A percentile compares a stretch with the other conserved stretches of the same genome.
Conservation (phyloP, 2,888 invertebrate genomes). For the Hedya salicella region DNA sequence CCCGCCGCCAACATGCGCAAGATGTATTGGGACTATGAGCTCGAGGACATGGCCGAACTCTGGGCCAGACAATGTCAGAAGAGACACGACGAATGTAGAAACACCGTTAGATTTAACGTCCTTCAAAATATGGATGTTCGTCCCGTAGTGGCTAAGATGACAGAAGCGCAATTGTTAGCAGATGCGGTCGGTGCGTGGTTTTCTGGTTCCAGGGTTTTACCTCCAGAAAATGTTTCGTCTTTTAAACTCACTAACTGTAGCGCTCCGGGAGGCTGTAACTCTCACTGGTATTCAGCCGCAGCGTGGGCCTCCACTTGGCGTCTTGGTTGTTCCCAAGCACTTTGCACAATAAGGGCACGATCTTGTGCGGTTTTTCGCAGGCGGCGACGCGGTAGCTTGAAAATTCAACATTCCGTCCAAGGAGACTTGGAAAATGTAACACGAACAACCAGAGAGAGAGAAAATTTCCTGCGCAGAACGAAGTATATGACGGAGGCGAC, state of each 20-base stretch:
- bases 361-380: conserved; percentile 69
- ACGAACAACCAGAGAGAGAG: conserved; percentile 48
- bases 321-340: conserved; percentile 74
- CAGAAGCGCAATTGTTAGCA: conserved; percentile 75
- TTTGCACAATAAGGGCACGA: conserved; percentile 70
- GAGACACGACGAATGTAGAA: conserved; percentile 79
- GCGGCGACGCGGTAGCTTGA: conserved; percentile 49
- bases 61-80: conserved; percentile 82
- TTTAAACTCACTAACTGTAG: conserved; percentile 73
- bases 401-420: not conserved
- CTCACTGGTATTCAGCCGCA: conserved; percentile 76
- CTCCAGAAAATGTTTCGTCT: conserved; percentile 71
- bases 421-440: conserved; percentile 45
- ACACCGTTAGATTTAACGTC: conserved; percentile 75
- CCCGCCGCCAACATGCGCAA: conserved; percentile 81
- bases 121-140: conserved; percentile 80
- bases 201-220: conserved; percentile 71
- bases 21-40: conserved; percentile 81
- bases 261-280: conserved; percentile 73
- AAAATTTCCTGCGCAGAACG: conserved; percentile 68
- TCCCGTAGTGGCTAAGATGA: conserved; percentile 68
- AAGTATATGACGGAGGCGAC: conserved; percentile 61
- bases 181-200: conserved; percentile 79
- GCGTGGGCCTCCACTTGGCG: conserved; percentile 81
- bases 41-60: conserved; percentile 75